Evolutionary conservation across 2,888 invertebrate species (phyloP).

Genomic region (Dicroscelio sp.): DNA sequence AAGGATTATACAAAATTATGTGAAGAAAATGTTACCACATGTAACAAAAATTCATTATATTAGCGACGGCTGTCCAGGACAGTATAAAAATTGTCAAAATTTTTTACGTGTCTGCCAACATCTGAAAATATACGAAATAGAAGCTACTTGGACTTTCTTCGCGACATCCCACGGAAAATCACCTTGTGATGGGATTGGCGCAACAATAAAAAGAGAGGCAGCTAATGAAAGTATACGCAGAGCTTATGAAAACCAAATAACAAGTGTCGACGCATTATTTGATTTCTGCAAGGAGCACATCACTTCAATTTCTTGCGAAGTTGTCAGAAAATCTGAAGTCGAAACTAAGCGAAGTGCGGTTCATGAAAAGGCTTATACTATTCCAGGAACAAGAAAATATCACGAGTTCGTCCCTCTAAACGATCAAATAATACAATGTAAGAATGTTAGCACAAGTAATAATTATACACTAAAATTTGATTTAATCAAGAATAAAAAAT

Average conservation of each 20-base stretch:
- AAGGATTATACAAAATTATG: too few relatives aligned
- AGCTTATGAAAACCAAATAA: slow-evolving; percentile 51
- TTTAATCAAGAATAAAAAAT: background rate
- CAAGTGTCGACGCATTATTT: background rate
- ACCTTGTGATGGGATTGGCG: slow-evolving; percentile 47
- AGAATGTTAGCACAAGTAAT: background rate
- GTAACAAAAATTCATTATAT: too few relatives aligned
- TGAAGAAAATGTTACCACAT: too few relatives aligned
- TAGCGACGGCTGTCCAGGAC: too few relatives aligned
- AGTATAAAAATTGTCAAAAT: too few relatives aligned
- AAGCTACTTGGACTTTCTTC: too few relatives aligned
- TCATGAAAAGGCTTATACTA: background rate
- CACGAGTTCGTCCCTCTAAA: slow-evolving; percentile 43
- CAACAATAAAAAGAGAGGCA: slow-evolving; percentile 47
- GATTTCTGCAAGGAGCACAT: background rate
- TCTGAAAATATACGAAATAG: too few relatives aligned
- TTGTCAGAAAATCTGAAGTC: background rate
- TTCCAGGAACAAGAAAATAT: slow-evolving; percentile 15
- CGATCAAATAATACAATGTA: slow-evolving; percentile 14
- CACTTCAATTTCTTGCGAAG: slow-evolving; percentile 4
- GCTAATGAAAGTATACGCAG: slow-evolving; percentile 52
- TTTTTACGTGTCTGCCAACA: too few relatives aligned
- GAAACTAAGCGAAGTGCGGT: background rate
- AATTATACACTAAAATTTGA: background rate
- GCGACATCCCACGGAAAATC: too few relatives aligned